A percentile compares a stretch with the other conserved stretches of the same genome.
Conservation (phyloP, 92 coral and sea anemone genomes). For the Palythoa grandis region DNA sequence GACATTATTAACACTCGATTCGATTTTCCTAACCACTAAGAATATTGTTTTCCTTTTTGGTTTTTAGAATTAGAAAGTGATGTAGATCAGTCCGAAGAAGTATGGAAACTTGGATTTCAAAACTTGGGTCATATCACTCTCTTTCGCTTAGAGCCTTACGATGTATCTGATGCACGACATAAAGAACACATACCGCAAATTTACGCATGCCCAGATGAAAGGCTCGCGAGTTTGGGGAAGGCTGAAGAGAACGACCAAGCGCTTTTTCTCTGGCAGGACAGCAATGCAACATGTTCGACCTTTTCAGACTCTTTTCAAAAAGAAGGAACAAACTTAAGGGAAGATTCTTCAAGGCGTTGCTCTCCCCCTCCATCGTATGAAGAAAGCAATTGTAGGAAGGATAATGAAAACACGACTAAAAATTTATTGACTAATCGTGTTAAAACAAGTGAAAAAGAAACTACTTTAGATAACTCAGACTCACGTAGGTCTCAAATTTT, state of each 20-base stretch:
- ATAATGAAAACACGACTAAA: neutral
- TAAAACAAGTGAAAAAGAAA: neutral
- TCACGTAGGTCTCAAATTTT: neutral
- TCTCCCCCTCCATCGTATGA: slow-evolving; percentile 29
- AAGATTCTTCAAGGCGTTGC: neutral
- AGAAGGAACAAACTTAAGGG: neutral
- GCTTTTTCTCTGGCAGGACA: neutral
- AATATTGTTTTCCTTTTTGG: neutral
- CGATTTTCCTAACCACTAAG: neutral
- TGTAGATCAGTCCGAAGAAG: neutral
- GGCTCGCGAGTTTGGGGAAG: neutral
- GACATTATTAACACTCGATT: neutral
- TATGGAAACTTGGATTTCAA: neutral
- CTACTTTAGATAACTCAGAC: neutral
- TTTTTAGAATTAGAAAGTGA: neutral
- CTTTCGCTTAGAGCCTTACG: neutral
- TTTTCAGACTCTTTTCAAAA: neutral
- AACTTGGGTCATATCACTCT: slow-evolving; percentile 29
- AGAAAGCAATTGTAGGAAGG: neutral
- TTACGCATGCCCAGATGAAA: slow-evolving; percentile 21
- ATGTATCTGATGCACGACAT: neutral
- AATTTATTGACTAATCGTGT: neutral
- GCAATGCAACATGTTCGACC: slow-evolving; percentile 17
- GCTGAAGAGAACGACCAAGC: neutral
- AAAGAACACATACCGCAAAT: neutral